A percentile compares a stretch with the other conserved stretches of the same genome.
Evolutionary conservation across 2,113 vertebrate species (phyloP).

Genomic region (Furnarius figulus): DNA sequence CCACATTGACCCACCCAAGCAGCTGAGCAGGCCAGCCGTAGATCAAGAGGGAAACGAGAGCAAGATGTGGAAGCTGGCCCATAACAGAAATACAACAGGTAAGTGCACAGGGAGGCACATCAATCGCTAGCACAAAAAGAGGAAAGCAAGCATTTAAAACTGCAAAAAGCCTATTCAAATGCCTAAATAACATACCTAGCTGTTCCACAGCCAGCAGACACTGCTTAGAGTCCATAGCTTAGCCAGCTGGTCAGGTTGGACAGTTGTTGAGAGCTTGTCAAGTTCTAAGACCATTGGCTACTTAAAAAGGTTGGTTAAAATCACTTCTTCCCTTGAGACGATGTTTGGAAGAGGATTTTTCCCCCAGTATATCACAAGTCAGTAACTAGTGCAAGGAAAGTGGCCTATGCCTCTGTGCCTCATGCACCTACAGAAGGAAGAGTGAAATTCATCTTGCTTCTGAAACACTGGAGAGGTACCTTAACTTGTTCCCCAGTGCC

Average conservation of each 20-base stretch:
- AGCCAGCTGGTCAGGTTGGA: background rate
- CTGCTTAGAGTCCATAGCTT: background rate
- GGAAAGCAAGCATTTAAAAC: background rate
- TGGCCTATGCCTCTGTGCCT: background rate
- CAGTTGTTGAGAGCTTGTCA: background rate
- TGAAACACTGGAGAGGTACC: background rate
- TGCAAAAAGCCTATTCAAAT: background rate
- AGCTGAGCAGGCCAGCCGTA: background rate
- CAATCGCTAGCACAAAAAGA: background rate
- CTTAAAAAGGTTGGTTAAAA: background rate
- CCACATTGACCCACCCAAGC: background rate
- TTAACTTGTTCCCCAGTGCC: background rate
- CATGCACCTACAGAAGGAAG: background rate
- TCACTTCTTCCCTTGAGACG: background rate
- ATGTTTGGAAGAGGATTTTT: background rate
- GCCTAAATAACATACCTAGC: background rate
- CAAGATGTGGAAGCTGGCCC: background rate
- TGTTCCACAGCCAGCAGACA: background rate
- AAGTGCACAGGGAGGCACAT: background rate
- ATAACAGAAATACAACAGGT: background rate
- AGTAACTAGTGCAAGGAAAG: background rate
- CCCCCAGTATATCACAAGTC: background rate
- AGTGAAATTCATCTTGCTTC: background rate
- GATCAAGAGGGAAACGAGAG: background rate
- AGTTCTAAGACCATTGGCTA: background rate